phyloP scores from a whole-genome alignment of 2,113 vertebrate species.

The Gopherus evgoodei region DNA sequence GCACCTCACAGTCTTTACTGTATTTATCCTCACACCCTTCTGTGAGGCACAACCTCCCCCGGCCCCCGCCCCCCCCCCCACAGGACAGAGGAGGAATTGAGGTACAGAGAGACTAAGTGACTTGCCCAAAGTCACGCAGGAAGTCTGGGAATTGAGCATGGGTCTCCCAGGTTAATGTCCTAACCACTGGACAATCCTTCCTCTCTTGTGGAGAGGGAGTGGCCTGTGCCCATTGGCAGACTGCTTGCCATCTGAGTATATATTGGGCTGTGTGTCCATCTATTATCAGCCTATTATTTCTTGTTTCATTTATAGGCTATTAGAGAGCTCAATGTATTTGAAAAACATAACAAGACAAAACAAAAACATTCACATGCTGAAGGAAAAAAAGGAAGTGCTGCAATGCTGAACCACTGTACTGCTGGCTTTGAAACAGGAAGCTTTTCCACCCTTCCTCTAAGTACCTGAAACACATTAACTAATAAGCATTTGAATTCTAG shows the following conservation, averaged over 20 bases:
- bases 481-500: not conserved
- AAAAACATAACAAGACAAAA: not conserved
- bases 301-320: not conserved
- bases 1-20: not conserved
- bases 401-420: not conserved
- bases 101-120: not conserved
- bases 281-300: not conserved
- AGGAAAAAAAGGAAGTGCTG: not conserved
- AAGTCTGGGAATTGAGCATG: not conserved
- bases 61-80: rapidly evolving
- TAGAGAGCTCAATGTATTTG: not conserved
- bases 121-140: rapidly evolving
- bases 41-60: not conserved
- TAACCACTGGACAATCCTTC: rapidly evolving
- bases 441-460: not conserved
- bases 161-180: not conserved
- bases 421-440: not conserved
- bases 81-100: not conserved
- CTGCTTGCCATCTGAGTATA: not conserved
- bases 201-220: not conserved
- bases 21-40: not conserved
- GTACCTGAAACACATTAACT: not conserved
- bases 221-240: not conserved
- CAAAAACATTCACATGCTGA: not conserved
- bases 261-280: no score